Evolutionary conservation across 2,888 invertebrate genomes (phyloP).

Genomic region (Lithophane ornitopus): DNA sequence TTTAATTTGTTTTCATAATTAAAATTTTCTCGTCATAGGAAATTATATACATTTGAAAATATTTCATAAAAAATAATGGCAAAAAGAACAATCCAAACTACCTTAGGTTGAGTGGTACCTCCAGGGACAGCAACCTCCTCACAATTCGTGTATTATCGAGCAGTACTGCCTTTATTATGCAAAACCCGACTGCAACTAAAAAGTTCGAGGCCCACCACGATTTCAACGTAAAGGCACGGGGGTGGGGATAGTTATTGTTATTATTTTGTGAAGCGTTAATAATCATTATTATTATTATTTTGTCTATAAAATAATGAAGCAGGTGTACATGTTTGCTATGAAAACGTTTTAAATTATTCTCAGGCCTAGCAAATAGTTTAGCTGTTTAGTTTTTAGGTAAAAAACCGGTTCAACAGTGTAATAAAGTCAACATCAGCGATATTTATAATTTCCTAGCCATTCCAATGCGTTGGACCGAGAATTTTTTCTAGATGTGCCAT

Average conservation of each 20-base stretch:
- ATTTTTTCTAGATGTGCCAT: not conserved
- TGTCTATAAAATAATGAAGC: not conserved
- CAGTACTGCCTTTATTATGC: too few relatives aligned
- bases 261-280: too few relatives aligned
- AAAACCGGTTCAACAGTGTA: conserved; percentile 9
- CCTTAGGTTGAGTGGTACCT: too few relatives aligned
- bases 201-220: not conserved
- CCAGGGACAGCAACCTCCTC: too few relatives aligned
- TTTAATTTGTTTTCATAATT: not conserved
- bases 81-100: too few relatives aligned
- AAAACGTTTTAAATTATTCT: not conserved
- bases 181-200: too few relatives aligned
- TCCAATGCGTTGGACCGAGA: not conserved
- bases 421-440: not conserved
- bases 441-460: not conserved
- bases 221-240: too few relatives aligned
- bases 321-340: not conserved
- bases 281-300: not conserved
- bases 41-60: not conserved
- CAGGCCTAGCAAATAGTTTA: not conserved
- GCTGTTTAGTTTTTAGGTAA: not conserved
- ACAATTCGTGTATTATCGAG: too few relatives aligned
- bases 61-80: not conserved
- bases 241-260: too few relatives aligned
- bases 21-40: too few relatives aligned